Evolutionary conservation across 2,797 vertebrate genomes (phyloP).

Genomic region (Rallus crepitans): DNA sequence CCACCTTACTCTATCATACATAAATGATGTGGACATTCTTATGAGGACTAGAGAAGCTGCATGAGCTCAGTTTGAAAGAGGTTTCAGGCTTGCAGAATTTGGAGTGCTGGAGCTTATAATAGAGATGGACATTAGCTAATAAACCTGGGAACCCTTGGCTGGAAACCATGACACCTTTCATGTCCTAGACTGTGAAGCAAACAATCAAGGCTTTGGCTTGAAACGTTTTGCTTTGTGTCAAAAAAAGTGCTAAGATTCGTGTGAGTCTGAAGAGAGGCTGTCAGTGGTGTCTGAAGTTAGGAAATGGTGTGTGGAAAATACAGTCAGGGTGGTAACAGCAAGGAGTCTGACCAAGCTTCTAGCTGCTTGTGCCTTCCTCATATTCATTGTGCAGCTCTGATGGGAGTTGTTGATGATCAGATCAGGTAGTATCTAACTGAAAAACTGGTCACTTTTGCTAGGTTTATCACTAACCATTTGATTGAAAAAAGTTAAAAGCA

Average conservation of each 20-base stretch:
- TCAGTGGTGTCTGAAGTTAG: not conserved
- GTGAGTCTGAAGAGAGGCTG: not conserved
- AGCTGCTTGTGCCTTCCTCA: not conserved
- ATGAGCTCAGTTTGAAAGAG: not conserved
- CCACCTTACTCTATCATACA: not conserved
- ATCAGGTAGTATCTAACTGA: not conserved
- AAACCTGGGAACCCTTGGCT: not conserved
- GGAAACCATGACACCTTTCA: not conserved
- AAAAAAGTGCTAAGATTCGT: not conserved
- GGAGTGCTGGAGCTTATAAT: not conserved
- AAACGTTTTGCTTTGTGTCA: not conserved
- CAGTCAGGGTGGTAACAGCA: not conserved
- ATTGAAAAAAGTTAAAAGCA: not conserved
- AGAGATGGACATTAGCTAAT: slow-evolving; percentile 1
- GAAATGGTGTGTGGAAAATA: not conserved
- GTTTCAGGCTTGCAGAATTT: not conserved
- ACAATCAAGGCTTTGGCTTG: not conserved
- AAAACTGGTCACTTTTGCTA: not conserved
- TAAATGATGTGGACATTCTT: not conserved
- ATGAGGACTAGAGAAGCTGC: not conserved
- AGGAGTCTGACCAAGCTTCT: not conserved
- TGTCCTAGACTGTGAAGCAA: not conserved
- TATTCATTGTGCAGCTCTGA: not conserved
- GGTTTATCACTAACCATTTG: not conserved
- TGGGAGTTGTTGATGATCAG: not conserved